A percentile compares a stretch with the other conserved stretches of the same genome.
phyloP scores from a whole-genome alignment of 92 coral and sea anemone species.

The Heliopora coerulea region DNA sequence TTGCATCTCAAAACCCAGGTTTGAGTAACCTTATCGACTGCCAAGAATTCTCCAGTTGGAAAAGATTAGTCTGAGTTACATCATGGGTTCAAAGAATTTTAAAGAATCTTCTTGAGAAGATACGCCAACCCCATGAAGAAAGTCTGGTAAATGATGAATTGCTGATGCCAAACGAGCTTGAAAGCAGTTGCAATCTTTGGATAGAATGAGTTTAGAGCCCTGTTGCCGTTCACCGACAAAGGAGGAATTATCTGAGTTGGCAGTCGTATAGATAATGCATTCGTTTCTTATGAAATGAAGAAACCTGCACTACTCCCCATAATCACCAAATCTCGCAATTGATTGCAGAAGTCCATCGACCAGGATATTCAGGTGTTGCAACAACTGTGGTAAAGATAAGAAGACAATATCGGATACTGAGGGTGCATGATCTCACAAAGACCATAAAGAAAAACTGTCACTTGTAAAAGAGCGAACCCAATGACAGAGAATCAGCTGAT shows the following conservation, averaged over 20 bases:
- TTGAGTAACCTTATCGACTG: slow-evolving; percentile 27
- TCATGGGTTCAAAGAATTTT: slow-evolving; percentile 23
- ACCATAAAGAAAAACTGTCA: slow-evolving; percentile 42
- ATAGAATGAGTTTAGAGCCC: slow-evolving; percentile 18
- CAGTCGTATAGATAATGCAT: slow-evolving; percentile 45
- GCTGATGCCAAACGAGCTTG: slow-evolving; percentile 12
- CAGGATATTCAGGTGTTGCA: slow-evolving; percentile 55
- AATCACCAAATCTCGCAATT: slow-evolving; percentile 32
- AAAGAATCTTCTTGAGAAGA: slow-evolving; percentile 1
- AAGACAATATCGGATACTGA: slow-evolving; percentile 53
- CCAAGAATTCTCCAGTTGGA: slow-evolving; percentile 48
- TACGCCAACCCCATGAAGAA: neutral
- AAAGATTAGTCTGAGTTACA: slow-evolving; percentile 44
- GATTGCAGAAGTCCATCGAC: slow-evolving; percentile 31
- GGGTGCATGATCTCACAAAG: slow-evolving; percentile 47
- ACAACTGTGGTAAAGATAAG: slow-evolving; percentile 51
- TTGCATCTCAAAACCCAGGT: neutral
- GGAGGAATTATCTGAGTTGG: slow-evolving; percentile 45
- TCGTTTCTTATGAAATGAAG: slow-evolving; percentile 42
- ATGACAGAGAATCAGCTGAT: slow-evolving; percentile 49
- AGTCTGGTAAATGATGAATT: slow-evolving; percentile 10
- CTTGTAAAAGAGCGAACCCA: slow-evolving; percentile 42
- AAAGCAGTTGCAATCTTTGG: slow-evolving; percentile 16
- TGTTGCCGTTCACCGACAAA: slow-evolving; percentile 32
- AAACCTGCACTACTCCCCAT: slow-evolving; percentile 41